These are phyloP conservation scores for Chloroclysta siterata DNA, from an alignment of 2,888 invertebrate species.

Conservation along the genomic window DNA sequence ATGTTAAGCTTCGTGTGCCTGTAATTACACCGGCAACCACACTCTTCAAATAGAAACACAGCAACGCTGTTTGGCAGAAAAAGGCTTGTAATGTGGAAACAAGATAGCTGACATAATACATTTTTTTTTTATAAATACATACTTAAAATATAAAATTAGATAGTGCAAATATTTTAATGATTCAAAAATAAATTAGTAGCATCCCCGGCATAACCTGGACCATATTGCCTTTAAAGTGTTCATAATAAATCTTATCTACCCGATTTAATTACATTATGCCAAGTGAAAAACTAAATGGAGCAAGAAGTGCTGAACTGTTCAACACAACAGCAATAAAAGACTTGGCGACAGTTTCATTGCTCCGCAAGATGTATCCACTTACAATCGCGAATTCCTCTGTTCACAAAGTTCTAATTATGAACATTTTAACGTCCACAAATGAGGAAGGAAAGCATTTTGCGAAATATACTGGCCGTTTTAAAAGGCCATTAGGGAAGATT, in stretches of 20 bases:
- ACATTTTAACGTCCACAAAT: constrained; percentile 62
- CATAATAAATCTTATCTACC: neutral
- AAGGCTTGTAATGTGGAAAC: too few species aligned
- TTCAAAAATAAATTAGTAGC: too few species aligned
- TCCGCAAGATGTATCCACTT: constrained; percentile 38
- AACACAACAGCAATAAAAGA: constrained; percentile 36
- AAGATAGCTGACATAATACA: too few species aligned
- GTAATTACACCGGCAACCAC: too few species aligned
- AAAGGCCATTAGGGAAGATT: constrained; percentile 78
- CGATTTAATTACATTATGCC: constrained; percentile 11
- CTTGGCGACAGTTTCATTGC: constrained; percentile 43
- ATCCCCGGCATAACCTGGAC: too few species aligned
- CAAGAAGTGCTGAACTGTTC: constrained; percentile 19
- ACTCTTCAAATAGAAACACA: too few species aligned
- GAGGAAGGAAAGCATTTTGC: constrained; percentile 59
- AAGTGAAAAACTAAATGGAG: constrained; percentile 16
- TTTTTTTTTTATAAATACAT: too few species aligned
- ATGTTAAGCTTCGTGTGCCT: too few species aligned
- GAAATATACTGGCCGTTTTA: constrained; percentile 73
- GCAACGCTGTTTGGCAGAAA: too few species aligned
- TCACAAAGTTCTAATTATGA: constrained; percentile 56
- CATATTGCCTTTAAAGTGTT: too few species aligned
- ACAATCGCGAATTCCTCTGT: constrained; percentile 46
- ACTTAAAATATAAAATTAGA: too few species aligned
- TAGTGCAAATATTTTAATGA: too few species aligned